phyloP scores from a whole-genome alignment of 2,797 vertebrate genomes.

The Australoheros facetus region DNA sequence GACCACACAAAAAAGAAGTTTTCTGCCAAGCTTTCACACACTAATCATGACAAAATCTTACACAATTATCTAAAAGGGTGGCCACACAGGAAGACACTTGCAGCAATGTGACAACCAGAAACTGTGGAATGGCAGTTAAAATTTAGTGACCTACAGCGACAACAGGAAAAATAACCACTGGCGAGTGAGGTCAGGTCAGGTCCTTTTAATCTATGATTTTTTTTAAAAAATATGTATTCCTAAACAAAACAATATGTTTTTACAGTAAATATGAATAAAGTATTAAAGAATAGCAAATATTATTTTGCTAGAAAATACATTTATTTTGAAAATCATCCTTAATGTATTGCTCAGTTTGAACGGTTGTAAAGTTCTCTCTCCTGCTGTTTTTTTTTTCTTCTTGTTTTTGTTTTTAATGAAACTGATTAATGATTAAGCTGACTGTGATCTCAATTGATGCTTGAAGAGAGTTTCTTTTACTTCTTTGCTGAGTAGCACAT shows the following conservation, averaged over 20 bases:
- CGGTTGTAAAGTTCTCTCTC: neutral
- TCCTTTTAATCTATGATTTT: neutral
- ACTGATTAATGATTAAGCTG: neutral
- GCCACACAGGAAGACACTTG: neutral
- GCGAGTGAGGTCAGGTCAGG: neutral
- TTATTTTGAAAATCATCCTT: neutral
- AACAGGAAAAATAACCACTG: neutral
- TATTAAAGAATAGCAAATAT: neutral
- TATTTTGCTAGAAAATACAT: neutral
- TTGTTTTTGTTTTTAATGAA: neutral
- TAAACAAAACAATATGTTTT: neutral
- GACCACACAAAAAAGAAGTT: neutral
- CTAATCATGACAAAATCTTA: neutral
- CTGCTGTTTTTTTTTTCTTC: neutral
- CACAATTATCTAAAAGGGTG: neutral
- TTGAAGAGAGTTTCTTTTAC: neutral
- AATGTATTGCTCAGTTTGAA: neutral
- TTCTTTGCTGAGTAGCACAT: constrained; percentile 6
- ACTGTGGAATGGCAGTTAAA: neutral
- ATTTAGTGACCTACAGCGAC: neutral
- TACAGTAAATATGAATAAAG: neutral
- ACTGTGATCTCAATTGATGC: neutral
- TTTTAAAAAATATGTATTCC: neutral
- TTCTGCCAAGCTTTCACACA: constrained; percentile 3
- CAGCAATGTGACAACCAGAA: neutral